Conservation (phyloP, 2,113 vertebrate species). For the Lichenostomus cassidix region DNA sequence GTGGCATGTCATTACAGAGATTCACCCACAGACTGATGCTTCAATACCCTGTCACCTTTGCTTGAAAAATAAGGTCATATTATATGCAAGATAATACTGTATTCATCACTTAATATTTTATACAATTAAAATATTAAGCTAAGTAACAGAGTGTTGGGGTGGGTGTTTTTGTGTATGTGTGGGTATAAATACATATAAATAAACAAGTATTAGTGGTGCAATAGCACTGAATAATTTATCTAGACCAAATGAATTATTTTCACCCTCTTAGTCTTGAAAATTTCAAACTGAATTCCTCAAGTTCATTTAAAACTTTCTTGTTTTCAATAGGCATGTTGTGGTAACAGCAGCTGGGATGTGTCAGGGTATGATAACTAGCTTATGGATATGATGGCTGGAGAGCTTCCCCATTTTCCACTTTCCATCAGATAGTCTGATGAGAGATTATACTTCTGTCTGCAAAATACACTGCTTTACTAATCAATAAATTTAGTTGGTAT, state of each 20-base stretch:
- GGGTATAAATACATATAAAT: constrained; percentile 51
- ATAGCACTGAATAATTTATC: constrained; percentile 64
- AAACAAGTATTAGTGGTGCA: constrained; percentile 62
- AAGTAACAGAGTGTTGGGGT: neutral
- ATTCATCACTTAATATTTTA: constrained; percentile 49
- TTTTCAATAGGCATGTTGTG: neutral
- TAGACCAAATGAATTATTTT: constrained; percentile 63
- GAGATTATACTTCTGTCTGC: neutral
- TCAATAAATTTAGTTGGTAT: neutral
- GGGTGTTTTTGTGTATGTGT: neutral
- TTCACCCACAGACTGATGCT: neutral
- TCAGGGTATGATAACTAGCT: neutral
- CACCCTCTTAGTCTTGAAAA: constrained; percentile 29
- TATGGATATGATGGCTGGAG: neutral
- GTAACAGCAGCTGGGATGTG: neutral
- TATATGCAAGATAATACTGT: neutral
- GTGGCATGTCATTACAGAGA: neutral
- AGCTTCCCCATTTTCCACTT: neutral
- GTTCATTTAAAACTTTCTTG: neutral
- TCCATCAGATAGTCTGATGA: neutral
- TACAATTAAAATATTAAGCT: constrained; percentile 59
- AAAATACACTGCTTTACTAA: neutral
- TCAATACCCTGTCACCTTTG: neutral
- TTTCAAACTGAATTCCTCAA: constrained; percentile 22
- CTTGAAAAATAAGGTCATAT: constrained; percentile 8